Evolutionary conservation across 37 sponge, comb jelly and placozoan genomes (phyloP).

Genomic region (Mnemiopsis leidyi): DNA sequence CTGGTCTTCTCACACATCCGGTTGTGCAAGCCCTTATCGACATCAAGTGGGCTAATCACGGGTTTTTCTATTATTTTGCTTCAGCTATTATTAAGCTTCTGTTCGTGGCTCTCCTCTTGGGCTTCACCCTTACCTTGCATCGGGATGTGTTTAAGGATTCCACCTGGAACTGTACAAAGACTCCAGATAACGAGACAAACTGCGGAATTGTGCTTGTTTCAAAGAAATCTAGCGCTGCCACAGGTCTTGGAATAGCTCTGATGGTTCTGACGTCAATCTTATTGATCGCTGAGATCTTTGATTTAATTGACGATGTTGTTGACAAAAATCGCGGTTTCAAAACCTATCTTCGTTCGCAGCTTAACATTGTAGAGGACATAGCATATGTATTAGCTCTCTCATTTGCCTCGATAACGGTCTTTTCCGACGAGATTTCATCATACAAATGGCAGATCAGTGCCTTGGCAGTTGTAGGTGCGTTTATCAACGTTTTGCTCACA

Average conservation of each 20-base stretch:
- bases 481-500: background rate
- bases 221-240: background rate
- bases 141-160: background rate
- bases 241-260: background rate
- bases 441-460: background rate
- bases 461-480: background rate
- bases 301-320: background rate
- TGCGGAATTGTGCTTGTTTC: background rate
- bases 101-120: background rate
- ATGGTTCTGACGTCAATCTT: background rate
- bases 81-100: background rate
- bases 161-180: background rate
- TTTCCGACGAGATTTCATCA: background rate
- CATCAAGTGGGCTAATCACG: background rate
- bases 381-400: background rate
- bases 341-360: background rate
- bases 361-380: background rate
- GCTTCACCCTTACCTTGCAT: background rate
- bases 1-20: background rate
- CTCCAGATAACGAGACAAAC: background rate
- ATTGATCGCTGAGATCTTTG: background rate
- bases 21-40: background rate
- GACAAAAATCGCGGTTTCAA: background rate
- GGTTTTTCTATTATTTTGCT: background rate
- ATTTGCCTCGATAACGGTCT: background rate